phyloP scores from a whole-genome alignment of 2,888 invertebrate species.

The Cheilosia vernalis region DNA sequence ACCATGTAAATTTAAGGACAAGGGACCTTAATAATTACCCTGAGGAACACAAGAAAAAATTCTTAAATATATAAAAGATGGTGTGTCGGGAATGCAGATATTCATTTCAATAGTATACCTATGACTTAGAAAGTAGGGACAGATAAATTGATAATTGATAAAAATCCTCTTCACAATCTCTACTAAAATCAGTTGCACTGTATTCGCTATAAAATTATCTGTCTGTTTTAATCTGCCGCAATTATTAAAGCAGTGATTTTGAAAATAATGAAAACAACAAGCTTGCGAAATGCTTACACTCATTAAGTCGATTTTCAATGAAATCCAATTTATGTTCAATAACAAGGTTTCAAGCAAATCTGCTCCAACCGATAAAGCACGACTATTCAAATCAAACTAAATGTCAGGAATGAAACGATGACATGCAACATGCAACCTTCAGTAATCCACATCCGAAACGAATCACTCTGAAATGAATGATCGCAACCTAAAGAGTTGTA shows the following conservation, averaged over 20 bases:
- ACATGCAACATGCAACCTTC: conserved; percentile 25
- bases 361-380: conserved; percentile 17
- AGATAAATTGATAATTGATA: no score
- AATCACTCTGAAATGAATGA: not conserved
- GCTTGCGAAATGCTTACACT: not conserved
- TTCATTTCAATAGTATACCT: no score
- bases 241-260: not conserved
- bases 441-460: conserved; percentile 2
- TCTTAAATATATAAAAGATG: no score
- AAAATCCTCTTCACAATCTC: no score
- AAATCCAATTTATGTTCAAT: not conserved
- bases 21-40: no score
- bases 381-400: conserved; percentile 47
- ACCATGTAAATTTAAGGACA: no score
- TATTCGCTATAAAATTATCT: no score
- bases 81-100: no score
- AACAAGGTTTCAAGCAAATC: conserved; percentile 10
- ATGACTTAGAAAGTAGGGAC: no score
- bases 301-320: not conserved
- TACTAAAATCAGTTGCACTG: no score
- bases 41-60: no score
- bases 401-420: conserved; percentile 27
- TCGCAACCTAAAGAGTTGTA: conserved; percentile 3
- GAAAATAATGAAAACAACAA: not conserved
- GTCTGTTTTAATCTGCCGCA: no score